Percentiles rank a stretch among this genome's conserved stretches.
phyloP scores from a whole-genome alignment of 2,888 invertebrate genomes.

The Nephrotoma guestfalica region DNA sequence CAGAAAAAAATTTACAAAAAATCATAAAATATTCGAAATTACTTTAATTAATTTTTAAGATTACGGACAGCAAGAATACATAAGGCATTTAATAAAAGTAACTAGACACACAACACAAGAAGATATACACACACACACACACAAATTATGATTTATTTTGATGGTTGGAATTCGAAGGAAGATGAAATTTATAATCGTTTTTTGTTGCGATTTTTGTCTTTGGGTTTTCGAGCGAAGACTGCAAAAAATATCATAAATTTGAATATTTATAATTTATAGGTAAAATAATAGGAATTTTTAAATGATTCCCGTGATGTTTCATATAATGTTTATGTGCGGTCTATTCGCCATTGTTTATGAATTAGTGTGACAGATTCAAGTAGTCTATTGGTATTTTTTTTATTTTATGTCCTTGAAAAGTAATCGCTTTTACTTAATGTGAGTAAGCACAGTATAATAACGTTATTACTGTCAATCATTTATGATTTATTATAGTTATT shows the following conservation, averaged over 20 bases:
- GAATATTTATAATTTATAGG: background rate
- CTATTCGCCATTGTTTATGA: background rate
- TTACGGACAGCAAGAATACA: background rate
- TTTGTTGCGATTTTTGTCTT: background rate
- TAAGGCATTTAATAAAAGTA: background rate
- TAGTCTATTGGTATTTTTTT: background rate
- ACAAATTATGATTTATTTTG: background rate
- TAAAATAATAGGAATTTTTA: background rate
- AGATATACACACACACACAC: background rate
- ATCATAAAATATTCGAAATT: background rate
- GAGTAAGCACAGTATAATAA: background rate
- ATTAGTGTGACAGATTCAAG: background rate
- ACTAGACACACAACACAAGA: background rate
- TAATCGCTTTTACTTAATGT: background rate
- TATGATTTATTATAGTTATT: background rate
- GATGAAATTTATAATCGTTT: background rate
- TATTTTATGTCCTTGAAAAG: background rate
- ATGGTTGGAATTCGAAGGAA: background rate
- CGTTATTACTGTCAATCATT: background rate
- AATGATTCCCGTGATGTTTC: background rate
- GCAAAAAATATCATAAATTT: background rate
- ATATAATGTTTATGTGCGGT: background rate
- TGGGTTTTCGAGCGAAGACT: background rate
- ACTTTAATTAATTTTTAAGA: background rate
- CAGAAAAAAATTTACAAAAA: background rate